Evolutionary conservation across 2,797 vertebrate species (phyloP).

Genomic region (Cichlasoma orientale): DNA sequence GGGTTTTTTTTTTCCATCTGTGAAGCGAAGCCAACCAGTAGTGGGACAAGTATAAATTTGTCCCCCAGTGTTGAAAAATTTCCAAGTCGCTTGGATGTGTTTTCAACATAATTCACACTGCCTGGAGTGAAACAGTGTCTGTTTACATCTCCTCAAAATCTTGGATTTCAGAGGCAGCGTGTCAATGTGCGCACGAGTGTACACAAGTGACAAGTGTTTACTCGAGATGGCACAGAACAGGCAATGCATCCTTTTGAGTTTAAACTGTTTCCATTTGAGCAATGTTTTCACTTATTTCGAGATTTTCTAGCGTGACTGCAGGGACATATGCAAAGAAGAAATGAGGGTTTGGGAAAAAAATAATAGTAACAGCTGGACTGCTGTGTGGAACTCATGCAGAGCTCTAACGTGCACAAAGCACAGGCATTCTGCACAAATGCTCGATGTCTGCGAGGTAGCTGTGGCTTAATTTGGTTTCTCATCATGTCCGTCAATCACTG

Average conservation of each 20-base stretch:
- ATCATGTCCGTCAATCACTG: neutral
- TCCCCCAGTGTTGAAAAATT: neutral
- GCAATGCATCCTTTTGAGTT: neutral
- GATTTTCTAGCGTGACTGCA: neutral
- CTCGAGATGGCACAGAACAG: neutral
- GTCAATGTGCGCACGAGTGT: neutral
- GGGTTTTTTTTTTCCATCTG: neutral
- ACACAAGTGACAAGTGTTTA: neutral
- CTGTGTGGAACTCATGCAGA: neutral
- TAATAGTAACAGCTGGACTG: neutral
- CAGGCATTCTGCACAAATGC: neutral
- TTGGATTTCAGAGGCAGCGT: neutral
- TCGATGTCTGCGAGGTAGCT: rapidly evolving
- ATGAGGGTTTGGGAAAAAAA: neutral
- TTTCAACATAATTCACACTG: neutral
- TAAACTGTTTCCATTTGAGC: neutral
- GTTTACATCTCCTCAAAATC: slow-evolving; percentile 4
- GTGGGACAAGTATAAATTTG: neutral
- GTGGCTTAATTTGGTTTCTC: neutral
- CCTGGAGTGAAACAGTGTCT: neutral
- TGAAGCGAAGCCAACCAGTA: neutral
- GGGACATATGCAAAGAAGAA: neutral
- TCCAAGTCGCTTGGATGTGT: neutral
- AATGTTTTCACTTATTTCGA: neutral
- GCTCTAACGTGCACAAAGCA: neutral